Conservation (phyloP, 1,140 invertebrate genomes). For the Sinonovacula constricta region DNA sequence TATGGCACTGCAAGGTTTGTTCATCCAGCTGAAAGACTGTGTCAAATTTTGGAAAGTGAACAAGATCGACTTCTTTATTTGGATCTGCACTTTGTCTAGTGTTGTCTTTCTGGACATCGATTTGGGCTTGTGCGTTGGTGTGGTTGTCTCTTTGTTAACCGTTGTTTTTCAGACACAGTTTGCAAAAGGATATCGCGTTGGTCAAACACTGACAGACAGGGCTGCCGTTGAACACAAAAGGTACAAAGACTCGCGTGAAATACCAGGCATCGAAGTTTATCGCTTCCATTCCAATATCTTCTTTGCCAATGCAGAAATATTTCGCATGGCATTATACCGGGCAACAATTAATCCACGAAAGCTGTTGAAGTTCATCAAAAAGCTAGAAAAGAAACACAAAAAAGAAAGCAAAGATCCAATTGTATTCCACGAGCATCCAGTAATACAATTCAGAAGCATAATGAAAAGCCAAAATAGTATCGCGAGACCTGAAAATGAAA, state of each 20-base stretch:
- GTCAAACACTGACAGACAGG: conserved; percentile 62
- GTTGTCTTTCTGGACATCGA: conserved; percentile 75
- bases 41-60: conserved; percentile 73
- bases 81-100: conserved; percentile 73
- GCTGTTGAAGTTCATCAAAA: conserved; percentile 70
- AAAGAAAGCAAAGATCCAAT: conserved; percentile 44
- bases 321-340: conserved; percentile 72
- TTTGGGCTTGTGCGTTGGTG: conserved; percentile 72
- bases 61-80: conserved; percentile 76
- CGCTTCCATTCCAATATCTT: conserved; percentile 79
- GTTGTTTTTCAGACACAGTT: conserved; percentile 76
- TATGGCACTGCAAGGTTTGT: conserved; percentile 73
- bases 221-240: conserved; percentile 61
- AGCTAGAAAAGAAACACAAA: conserved; percentile 61
- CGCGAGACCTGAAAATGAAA: conserved; percentile 34
- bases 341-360: conserved; percentile 69
- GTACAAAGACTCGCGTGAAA: conserved; percentile 67
- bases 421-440: conserved; percentile 23
- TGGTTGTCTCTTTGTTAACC: conserved; percentile 70
- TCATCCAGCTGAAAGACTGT: conserved; percentile 72
- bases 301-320: conserved; percentile 80
- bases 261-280: conserved; percentile 78
- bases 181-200: conserved; percentile 67
- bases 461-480: conserved; percentile 19
- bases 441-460: conserved; percentile 25